Conservation (phyloP, 1,140 invertebrate species). For the Teleogryllus occipitalis region DNA sequence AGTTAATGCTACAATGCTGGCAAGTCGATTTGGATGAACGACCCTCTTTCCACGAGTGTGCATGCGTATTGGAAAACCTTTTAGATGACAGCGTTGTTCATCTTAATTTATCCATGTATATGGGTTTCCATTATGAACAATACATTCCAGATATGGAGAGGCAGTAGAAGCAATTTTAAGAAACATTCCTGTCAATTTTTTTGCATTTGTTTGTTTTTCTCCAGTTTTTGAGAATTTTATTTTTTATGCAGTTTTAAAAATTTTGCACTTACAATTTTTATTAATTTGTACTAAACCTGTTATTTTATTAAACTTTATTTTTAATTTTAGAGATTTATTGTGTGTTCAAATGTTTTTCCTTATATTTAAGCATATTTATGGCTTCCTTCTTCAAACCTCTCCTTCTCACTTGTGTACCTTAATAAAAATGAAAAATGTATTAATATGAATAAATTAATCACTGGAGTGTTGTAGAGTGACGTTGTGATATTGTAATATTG, state of each 20-base stretch:
- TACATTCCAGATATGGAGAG: slow-evolving; percentile 14
- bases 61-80: slow-evolving; percentile 13
- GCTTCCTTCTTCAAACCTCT: too few relatives aligned
- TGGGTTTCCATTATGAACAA: slow-evolving; percentile 19
- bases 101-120: slow-evolving; percentile 15
- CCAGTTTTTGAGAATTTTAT: background rate
- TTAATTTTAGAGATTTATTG: background rate
- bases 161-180: background rate
- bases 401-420: too few relatives aligned
- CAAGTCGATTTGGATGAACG: slow-evolving; percentile 70
- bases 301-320: background rate
- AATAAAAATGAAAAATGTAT: too few relatives aligned
- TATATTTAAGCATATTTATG: too few relatives aligned
- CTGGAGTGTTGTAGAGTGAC: too few relatives aligned
- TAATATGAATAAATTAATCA: too few relatives aligned
- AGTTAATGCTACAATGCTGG: slow-evolving; percentile 77
- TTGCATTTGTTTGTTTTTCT: background rate
- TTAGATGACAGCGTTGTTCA: slow-evolving; percentile 18
- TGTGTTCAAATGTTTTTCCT: too few relatives aligned
- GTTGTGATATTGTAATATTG: too few relatives aligned
- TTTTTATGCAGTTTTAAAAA: background rate
- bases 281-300: background rate
- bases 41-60: slow-evolving; percentile 55
- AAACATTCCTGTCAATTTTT: background rate
- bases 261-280: background rate